Conservation (phyloP, 2,113 vertebrate genomes). For the Calyptomena viridis region DNA sequence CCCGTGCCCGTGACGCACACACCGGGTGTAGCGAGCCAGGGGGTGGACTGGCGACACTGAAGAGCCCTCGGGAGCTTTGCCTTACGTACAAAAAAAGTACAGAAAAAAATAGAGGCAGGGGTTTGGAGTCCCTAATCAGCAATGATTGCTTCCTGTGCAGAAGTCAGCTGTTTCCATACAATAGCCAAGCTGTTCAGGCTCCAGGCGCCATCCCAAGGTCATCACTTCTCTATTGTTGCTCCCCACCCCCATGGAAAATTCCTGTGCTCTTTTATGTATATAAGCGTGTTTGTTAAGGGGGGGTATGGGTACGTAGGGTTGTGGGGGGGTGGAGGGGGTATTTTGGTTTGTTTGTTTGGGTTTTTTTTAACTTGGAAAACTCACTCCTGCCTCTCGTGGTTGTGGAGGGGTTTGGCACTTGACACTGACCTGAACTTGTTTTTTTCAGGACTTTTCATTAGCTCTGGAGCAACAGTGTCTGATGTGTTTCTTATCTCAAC, state of each 20-base stretch:
- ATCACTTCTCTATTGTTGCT: slow-evolving; percentile 69
- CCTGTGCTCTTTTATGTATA: slow-evolving; percentile 33
- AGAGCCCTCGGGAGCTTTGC: background rate
- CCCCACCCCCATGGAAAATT: slow-evolving; percentile 66
- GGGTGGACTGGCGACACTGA: background rate
- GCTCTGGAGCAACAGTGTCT: background rate
- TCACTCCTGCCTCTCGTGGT: slow-evolving; percentile 5
- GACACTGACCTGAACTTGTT: background rate
- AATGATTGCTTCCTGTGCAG: slow-evolving; percentile 77
- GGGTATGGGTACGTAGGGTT: too few species aligned
- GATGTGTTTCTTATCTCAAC: background rate
- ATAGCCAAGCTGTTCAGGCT: slow-evolving; percentile 59
- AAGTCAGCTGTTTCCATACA: slow-evolving; percentile 78
- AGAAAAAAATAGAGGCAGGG: slow-evolving; percentile 1
- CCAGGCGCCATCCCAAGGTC: slow-evolving; percentile 80
- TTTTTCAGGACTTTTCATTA: background rate
- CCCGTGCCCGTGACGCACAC: background rate
- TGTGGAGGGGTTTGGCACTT: background rate
- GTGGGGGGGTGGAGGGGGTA: too few species aligned
- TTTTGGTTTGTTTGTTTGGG: background rate
- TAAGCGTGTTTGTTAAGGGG: background rate
- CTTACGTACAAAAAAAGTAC: background rate
- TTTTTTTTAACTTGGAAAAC: background rate
- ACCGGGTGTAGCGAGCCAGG: background rate
- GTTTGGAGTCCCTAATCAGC: slow-evolving; percentile 60